phyloP scores from a whole-genome alignment of 2,888 invertebrate genomes.

The Micoletzkya japonica region DNA sequence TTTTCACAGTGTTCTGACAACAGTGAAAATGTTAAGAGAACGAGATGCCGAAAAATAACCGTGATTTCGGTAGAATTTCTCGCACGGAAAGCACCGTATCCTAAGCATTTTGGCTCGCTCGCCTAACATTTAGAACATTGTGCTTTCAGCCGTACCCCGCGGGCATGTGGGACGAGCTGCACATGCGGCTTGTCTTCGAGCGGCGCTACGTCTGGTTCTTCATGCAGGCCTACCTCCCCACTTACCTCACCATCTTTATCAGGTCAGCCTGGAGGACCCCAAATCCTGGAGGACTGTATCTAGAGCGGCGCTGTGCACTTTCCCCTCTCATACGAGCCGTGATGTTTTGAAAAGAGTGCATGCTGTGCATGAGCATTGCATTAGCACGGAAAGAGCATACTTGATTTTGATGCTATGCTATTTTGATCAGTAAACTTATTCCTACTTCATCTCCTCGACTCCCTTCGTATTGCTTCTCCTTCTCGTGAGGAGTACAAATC shows the following conservation, averaged over 20 bases:
- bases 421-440: too few species aligned
- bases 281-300: too few species aligned
- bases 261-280: slow-evolving; percentile 35
- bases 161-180: slow-evolving; percentile 55
- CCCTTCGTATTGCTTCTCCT: neutral
- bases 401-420: too few species aligned
- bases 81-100: neutral
- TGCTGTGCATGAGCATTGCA: too few species aligned
- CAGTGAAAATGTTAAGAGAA: neutral
- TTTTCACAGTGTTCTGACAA: neutral
- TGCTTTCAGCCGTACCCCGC: slow-evolving; percentile 50
- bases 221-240: slow-evolving; percentile 58
- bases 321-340: too few species aligned
- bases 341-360: too few species aligned
- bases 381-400: too few species aligned
- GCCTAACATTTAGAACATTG: too few species aligned
- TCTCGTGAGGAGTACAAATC: neutral
- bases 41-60: neutral
- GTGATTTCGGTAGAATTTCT: too few species aligned
- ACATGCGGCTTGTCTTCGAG: slow-evolving; percentile 47
- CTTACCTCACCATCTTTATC: slow-evolving; percentile 56
- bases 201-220: slow-evolving; percentile 56
- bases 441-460: neutral
- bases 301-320: too few species aligned
- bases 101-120: too few species aligned